These are phyloP conservation scores for Asarcornis scutulata DNA, from an alignment of 2,113 vertebrate species.

Conservation along the genomic window DNA sequence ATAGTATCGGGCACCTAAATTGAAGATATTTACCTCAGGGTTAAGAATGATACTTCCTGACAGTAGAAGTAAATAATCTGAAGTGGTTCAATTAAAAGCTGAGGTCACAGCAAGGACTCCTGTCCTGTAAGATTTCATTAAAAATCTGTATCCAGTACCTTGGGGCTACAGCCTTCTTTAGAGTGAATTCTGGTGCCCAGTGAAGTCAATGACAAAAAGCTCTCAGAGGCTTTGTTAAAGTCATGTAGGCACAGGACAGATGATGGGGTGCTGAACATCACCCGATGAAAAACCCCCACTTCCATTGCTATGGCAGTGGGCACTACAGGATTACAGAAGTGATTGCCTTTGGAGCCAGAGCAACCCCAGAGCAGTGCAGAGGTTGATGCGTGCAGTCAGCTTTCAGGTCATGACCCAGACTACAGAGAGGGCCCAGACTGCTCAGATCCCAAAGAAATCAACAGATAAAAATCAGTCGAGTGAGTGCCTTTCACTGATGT, in stretches of 20 bases:
- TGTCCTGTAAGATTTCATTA: background rate
- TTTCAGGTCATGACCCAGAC: background rate
- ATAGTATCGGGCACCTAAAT: background rate
- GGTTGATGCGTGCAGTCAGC: background rate
- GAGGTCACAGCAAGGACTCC: background rate
- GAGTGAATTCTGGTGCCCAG: background rate
- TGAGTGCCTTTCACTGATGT: accelerated
- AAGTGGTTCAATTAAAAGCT: background rate
- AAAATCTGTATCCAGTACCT: background rate
- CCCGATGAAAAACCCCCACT: background rate
- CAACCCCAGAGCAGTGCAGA: background rate
- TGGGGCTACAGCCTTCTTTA: background rate
- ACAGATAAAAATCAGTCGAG: accelerated
- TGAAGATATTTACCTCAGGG: background rate
- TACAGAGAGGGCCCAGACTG: background rate
- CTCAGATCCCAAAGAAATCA: background rate
- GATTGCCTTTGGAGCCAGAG: accelerated
- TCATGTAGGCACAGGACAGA: accelerated
- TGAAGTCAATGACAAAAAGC: background rate
- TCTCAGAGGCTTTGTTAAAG: background rate
- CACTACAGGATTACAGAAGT: background rate
- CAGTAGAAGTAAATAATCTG: background rate
- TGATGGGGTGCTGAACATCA: background rate
- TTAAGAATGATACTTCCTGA: background rate
- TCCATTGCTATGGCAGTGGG: background rate